Base-by-base conservation (phyloP, 92 coral and sea anemone genomes). In the Porites lobata region DNA sequence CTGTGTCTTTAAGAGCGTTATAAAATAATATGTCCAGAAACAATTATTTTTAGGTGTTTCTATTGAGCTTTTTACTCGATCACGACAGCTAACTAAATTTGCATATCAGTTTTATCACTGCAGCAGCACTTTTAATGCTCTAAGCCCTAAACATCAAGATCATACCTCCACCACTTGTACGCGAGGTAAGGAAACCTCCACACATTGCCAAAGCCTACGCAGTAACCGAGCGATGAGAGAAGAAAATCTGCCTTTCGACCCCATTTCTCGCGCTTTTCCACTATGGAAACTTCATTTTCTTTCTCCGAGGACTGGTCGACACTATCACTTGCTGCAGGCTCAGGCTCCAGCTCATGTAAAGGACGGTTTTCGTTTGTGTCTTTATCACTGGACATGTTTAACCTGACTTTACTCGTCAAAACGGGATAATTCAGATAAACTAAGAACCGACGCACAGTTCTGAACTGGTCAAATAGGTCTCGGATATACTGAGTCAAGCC, bases 121-220 rank as follows among this genome's bases (percentile, higher is more conserved):
- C 47, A 38, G 47, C 47, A 38, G 47, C 4, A 29, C 32, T 29
- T 29, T 29, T 29, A 29, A 29, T 29, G 32, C 32, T 2, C 2
- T 38, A 38, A 38, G 47, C 47, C 47, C 32, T 29, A 8, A 7
- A 15, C 70, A 69, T 12, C 38, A 8, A 43, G 3, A 15, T 0
- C 81, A 70, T 50, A 90, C 96, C 96, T 82, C 96, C 96, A 12
- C 96, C 96, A 24, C 47, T 92, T 85, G 76, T 93, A 93, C 43
- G 93, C 91, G 65, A 93, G 77, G 52, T 93, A 90, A 12, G 96
- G 96, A 10, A 93, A 93, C 21, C 96, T 87, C 96, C 96, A 93
- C 81, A 93, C 78, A 21, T 93, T 93, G 19, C 96, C 96, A 67
- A 86, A 93, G 4, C 96, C 96, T 0, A 93, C 96, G n/a, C 93